Percentiles rank a stretch among this genome's conserved stretches.
Evolutionary conservation across 2,113 vertebrate species (phyloP).

Genomic region (Glareola pratincola): DNA sequence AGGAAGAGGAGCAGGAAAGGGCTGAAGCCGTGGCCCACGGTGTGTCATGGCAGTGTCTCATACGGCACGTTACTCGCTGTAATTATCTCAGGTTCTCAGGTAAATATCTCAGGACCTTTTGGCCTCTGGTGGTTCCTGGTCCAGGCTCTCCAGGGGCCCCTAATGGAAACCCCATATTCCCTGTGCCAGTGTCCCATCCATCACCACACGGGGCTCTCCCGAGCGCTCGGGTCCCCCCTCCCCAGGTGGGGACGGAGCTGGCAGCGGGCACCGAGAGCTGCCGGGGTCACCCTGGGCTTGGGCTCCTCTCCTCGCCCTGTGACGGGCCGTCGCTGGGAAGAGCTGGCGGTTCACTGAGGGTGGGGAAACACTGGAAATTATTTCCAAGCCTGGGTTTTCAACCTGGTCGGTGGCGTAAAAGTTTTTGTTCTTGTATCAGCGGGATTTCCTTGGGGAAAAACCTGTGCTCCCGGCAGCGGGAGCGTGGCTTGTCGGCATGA

Average conservation of each 20-base stretch:
- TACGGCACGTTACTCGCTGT: accelerated
- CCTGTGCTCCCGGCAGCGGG: neutral
- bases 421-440: neutral
- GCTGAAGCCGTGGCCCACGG: neutral
- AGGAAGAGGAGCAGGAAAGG: neutral
- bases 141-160: too few relatives aligned
- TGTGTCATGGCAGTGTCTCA: accelerated
- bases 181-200: neutral
- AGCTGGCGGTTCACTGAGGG: neutral
- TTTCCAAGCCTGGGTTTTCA: accelerated
- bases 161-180: too few relatives aligned
- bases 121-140: neutral
- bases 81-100: accelerated
- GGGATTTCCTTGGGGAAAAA: neutral
- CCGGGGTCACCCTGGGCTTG: neutral
- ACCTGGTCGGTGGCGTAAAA: accelerated
- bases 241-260: accelerated
- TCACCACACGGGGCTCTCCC: accelerated
- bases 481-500: accelerated
- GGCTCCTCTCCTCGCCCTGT: neutral
- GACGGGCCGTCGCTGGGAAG: neutral
- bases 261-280: neutral
- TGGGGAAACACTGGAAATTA: accelerated
- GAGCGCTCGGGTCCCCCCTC: accelerated
- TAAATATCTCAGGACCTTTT: accelerated